These are phyloP conservation scores for Rhipidura dahli DNA, from an alignment of 2,113 vertebrate genomes.

Conservation along the genomic window DNA sequence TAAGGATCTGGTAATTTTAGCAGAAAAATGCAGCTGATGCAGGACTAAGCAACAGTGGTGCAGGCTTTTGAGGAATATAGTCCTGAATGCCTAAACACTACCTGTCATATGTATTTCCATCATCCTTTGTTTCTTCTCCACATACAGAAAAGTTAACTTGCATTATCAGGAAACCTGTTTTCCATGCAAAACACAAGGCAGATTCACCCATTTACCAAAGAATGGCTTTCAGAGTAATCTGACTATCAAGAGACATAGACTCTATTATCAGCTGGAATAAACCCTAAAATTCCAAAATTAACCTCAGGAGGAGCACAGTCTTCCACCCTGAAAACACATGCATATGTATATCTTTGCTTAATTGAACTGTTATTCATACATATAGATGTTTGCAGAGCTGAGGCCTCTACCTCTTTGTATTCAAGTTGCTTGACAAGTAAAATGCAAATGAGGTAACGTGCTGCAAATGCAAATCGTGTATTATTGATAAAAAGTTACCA, in stretches of 20 bases:
- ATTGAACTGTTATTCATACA: constrained; percentile 19
- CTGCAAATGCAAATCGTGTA: neutral
- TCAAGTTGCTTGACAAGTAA: constrained; percentile 24
- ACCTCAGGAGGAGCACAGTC: neutral
- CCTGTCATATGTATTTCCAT: neutral
- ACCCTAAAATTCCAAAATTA: neutral
- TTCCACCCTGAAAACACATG: neutral
- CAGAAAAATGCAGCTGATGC: neutral
- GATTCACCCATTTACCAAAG: neutral
- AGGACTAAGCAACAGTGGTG: neutral
- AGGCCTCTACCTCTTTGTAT: constrained; percentile 19
- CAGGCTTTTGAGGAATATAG: neutral
- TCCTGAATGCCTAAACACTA: neutral
- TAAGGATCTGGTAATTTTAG: neutral
- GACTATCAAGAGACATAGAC: neutral
- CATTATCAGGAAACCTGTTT: neutral
- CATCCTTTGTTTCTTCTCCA: neutral
- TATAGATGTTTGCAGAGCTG: neutral
- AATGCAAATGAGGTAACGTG: constrained; percentile 27
- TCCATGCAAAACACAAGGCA: neutral
- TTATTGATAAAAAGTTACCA: constrained; percentile 35
- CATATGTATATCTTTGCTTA: neutral
- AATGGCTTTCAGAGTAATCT: neutral
- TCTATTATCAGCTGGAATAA: neutral
- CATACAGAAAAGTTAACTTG: neutral